Percentiles rank a stretch among this genome's conserved stretches.
Evolutionary conservation across 2,113 vertebrate species (phyloP).

Genomic region (Sinocyclocheilus anophthalmus): DNA sequence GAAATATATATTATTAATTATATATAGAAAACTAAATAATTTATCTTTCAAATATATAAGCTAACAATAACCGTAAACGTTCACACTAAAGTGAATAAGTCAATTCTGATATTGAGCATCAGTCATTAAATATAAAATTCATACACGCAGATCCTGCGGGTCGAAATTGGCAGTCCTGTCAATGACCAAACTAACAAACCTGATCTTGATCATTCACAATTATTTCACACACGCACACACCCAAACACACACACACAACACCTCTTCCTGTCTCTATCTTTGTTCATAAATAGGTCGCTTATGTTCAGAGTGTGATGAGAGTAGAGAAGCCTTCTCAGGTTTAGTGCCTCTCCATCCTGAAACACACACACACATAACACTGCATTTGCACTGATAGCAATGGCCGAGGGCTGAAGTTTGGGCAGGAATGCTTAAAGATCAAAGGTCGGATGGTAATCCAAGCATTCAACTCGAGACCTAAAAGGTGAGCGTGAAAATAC

Average conservation of each 20-base stretch:
- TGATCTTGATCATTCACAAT: constrained; percentile 4
- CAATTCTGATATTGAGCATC: neutral
- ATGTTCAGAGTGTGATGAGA: neutral
- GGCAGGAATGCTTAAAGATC: constrained; percentile 17
- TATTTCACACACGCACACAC: neutral
- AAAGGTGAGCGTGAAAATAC: neutral
- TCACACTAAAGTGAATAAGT: neutral
- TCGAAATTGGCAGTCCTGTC: neutral
- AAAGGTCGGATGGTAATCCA: constrained; percentile 20
- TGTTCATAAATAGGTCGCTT: neutral
- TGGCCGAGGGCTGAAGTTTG: neutral
- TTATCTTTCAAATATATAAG: too few species aligned
- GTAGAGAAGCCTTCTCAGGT: constrained; percentile 6
- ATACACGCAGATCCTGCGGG: neutral
- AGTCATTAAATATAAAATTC: neutral
- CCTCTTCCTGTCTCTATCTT: neutral
- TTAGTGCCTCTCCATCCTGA: neutral
- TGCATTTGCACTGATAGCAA: constrained; percentile 7
- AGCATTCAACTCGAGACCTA: neutral
- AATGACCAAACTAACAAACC: neutral
- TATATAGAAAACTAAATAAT: too few species aligned
- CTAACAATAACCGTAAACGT: neutral
- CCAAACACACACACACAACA: neutral
- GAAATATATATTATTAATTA: too few species aligned
- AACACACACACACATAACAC: neutral